Evolutionary conservation across 2,113 vertebrate species (phyloP).

Genomic region (Hylia prasina): DNA sequence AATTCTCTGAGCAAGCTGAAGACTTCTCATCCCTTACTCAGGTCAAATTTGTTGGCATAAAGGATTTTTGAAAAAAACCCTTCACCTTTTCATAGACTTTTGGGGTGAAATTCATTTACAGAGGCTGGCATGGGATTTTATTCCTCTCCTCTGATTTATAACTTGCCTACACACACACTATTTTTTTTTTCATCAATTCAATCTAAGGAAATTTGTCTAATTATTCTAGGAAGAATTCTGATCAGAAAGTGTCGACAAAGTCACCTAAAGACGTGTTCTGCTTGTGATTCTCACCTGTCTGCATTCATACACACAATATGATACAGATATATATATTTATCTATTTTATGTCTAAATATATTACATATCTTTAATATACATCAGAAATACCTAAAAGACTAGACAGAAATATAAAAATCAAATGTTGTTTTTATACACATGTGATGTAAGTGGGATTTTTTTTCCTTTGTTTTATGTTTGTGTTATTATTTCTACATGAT

Average conservation of each 20-base stretch:
- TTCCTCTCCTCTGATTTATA: not conserved
- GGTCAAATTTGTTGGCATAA: not conserved
- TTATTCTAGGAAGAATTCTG: not conserved
- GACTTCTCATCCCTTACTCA: not conserved
- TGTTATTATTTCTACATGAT: not conserved
- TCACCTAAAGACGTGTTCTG: not conserved
- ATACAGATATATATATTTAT: not conserved
- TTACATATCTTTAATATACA: not conserved
- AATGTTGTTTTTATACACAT: not conserved
- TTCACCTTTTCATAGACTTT: not conserved
- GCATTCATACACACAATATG: not conserved
- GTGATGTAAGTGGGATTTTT: accelerated
- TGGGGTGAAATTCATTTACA: not conserved
- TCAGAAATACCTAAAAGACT: not conserved
- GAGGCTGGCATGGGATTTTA: not conserved
- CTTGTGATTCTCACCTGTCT: not conserved
- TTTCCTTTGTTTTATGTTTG: not conserved
- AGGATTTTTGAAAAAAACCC: not conserved
- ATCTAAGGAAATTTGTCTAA: not conserved
- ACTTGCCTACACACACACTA: not conserved
- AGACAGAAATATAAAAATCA: not conserved
- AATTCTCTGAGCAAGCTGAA: not conserved
- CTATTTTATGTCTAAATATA: not conserved
- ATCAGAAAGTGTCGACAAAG: not conserved
- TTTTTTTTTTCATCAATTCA: not conserved